Evolutionary conservation across 30 jellyfish, hydroid and myxozoan genomes (phyloP), one percentile per base, ranked within the genome.

Genomic region (Hydractinia symbiolongicarpus): DNA sequence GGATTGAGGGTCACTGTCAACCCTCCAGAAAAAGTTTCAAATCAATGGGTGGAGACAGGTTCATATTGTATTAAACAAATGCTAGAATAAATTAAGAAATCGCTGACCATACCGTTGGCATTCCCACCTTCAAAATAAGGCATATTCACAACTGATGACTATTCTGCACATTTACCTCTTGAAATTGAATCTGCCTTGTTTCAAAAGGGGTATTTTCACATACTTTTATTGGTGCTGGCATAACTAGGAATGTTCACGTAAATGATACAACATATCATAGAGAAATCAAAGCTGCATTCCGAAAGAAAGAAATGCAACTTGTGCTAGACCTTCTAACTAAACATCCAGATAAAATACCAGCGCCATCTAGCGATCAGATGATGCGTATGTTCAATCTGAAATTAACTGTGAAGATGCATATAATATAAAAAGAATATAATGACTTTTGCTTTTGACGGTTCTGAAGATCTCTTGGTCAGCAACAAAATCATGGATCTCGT

Each of bases 351-450:
- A 66, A 66, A 66, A 66, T 66, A 66, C 9, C 75, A 66, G 75
- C 75, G 75, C 75, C 75, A 66, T 66, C 9, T 66, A 5, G 9
- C 51, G 75, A 66, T 66, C 75, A 66, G 9, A 66, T 66, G 9
- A 66, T 66, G 75, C 75, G 75, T 5, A 66, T 66, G 75, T 66
- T 66, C 75, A 66, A 66, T 9, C 19, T 66, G 50, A 72, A 72
- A 72, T 72, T 21, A n/a, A 72, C 55, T 21, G 67, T 72, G 67
- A 72, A 72, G 81, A 72, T 21, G 73, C 50, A n/a, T 72, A 21
- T 44, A 72, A 68, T 13, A 68, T 13, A 68, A 72, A n/a, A n/a
- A n/a, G n/a, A n/a, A n/a, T n/a, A n/a, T n/a, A n/a, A n/a, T n/a
- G n/a, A n/a, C n/a, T n/a, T n/a, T n/a, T n/a, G n/a, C n/a, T n/a